Conservation (phyloP, 2,113 vertebrate species). For the Falco punctatus region DNA sequence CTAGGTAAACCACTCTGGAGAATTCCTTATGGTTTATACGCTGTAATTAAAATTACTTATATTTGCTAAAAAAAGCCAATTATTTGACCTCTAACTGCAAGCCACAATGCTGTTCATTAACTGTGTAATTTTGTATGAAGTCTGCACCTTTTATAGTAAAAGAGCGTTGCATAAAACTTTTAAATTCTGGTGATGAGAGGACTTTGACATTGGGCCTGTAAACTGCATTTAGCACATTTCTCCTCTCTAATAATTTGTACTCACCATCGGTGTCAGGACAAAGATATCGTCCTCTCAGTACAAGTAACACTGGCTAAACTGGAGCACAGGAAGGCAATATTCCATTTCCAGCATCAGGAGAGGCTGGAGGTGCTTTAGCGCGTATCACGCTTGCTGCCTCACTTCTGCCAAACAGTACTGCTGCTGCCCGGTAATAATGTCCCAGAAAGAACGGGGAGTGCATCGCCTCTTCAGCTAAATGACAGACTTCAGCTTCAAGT, state of each 20-base stretch:
- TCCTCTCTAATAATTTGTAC: neutral
- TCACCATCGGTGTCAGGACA: neutral
- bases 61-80: neutral
- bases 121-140: neutral
- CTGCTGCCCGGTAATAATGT: neutral
- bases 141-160: neutral
- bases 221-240: neutral
- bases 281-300: neutral
- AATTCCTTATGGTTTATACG: neutral
- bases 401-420: neutral
- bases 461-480: neutral
- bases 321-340: neutral
- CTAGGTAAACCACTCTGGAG: neutral
- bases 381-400: neutral
- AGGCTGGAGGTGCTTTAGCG: neutral
- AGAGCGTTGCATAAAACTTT: neutral
- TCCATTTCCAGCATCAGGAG: neutral
- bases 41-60: neutral
- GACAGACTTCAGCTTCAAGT: neutral
- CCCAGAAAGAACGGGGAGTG: neutral
- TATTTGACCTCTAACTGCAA: neutral
- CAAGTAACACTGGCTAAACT: neutral
- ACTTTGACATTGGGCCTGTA: neutral
- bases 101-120: neutral
- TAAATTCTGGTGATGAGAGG: neutral